These are phyloP conservation scores for Tautogolabrus adspersus DNA, from an alignment of 2,113 vertebrate species.

Conservation along the genomic window DNA sequence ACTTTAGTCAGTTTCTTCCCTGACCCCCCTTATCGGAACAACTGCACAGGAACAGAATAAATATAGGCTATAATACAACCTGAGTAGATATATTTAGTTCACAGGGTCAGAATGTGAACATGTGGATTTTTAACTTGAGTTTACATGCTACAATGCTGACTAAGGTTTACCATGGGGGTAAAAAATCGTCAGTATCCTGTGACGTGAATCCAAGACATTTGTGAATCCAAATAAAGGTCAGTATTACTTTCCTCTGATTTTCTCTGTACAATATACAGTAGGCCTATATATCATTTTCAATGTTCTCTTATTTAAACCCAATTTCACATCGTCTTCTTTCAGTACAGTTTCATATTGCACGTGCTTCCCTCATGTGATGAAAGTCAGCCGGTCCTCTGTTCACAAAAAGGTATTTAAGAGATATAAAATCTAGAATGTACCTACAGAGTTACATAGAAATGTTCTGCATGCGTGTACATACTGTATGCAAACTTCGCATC, in stretches of 20 bases:
- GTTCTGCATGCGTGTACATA: background rate
- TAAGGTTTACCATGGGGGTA: background rate
- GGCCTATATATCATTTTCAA: background rate
- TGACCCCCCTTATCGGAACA: too few relatives aligned
- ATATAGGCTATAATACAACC: too few relatives aligned
- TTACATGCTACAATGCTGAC: background rate
- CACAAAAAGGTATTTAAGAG: background rate
- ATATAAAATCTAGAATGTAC: background rate
- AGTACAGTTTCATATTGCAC: background rate
- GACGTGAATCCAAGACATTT: background rate
- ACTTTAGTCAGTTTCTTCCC: too few relatives aligned
- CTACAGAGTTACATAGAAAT: background rate
- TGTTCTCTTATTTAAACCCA: background rate
- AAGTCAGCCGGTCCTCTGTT: too few relatives aligned
- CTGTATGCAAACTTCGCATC: background rate
- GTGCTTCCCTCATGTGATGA: too few relatives aligned
- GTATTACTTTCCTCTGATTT: background rate
- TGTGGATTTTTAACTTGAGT: too few relatives aligned
- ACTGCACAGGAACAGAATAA: too few relatives aligned
- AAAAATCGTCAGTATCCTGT: background rate
- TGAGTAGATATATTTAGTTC: too few relatives aligned
- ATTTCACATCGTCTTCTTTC: background rate
- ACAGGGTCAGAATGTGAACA: too few relatives aligned
- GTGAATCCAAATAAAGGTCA: background rate
- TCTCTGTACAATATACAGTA: background rate